phyloP scores from a whole-genome alignment of 1,140 invertebrate genomes.

The Cataglyphis hispanica region DNA sequence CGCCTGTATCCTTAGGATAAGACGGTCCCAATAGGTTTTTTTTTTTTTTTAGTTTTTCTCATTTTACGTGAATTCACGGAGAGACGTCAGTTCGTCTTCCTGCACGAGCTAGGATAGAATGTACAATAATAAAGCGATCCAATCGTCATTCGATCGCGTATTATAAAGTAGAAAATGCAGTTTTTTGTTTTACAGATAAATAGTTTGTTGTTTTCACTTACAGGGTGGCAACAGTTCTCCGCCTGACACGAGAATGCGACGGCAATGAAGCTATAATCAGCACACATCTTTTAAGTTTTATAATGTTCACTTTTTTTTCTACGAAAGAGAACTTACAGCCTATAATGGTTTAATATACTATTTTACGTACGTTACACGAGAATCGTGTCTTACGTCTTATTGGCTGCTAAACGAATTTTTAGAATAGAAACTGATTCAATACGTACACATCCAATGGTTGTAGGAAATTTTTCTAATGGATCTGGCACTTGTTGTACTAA shows the following conservation, averaged over 20 bases:
- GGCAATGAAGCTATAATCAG: conserved; percentile 86
- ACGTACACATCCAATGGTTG: conserved; percentile 83
- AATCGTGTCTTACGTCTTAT: conserved; percentile 63
- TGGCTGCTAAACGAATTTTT: conserved; percentile 75
- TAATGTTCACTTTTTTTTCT: conserved; percentile 78
- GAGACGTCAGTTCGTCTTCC: conserved; percentile 36
- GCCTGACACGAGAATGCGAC: conserved; percentile 85
- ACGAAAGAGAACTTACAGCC: conserved; percentile 82
- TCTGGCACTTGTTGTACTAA: conserved; percentile 78
- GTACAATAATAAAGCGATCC: conserved; percentile 52
- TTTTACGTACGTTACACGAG: conserved; percentile 74
- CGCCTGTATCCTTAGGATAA: conserved; percentile 63
- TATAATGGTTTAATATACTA: conserved; percentile 80
- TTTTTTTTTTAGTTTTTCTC: conserved; percentile 52
- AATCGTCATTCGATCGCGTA: conserved; percentile 44
- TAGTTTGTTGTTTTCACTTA: conserved; percentile 86
- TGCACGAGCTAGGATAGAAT: conserved; percentile 41
- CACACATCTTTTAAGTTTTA: conserved; percentile 84
- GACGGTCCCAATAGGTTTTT: conserved; percentile 42
- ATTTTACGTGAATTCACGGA: conserved; percentile 36
- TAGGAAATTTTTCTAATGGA: conserved; percentile 79
- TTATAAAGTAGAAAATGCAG: conserved; percentile 77
- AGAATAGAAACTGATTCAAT: conserved; percentile 80
- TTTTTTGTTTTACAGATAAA: conserved; percentile 81
- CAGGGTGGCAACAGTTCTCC: conserved; percentile 86